A percentile compares a stretch with the other conserved stretches of the same genome.
These are phyloP conservation scores for Leucopsar rothschildi DNA, from an alignment of 2,113 vertebrate species.

Conservation along the genomic window DNA sequence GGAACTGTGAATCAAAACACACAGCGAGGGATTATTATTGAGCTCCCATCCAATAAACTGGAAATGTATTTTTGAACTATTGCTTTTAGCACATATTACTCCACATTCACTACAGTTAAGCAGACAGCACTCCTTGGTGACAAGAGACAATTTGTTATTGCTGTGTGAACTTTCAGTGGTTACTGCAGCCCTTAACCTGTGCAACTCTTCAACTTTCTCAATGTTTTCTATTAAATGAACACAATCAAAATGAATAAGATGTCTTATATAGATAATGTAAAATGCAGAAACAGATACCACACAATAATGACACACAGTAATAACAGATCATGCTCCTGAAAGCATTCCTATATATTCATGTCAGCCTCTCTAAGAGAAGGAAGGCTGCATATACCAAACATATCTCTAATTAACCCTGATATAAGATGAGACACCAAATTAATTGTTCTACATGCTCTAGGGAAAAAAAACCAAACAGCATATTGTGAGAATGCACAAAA, in stretches of 20 bases:
- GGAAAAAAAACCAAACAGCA: neutral
- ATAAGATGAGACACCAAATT: neutral
- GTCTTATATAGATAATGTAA: neutral
- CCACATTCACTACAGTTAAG: neutral
- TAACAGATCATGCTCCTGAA: neutral
- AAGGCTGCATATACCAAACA: neutral
- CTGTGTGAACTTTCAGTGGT: neutral
- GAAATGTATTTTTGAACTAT: conserved; percentile 38
- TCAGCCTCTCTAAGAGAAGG: neutral
- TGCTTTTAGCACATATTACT: neutral
- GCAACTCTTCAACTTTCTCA: neutral
- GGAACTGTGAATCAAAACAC: conserved; percentile 33
- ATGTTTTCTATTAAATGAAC: neutral
- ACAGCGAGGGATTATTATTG: conserved; percentile 9
- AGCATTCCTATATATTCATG: neutral
- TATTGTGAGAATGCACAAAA: neutral
- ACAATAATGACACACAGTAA: neutral
- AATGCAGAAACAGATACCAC: neutral
- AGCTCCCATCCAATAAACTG: conserved; percentile 11
- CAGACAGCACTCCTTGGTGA: neutral
- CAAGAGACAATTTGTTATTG: neutral
- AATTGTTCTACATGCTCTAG: neutral
- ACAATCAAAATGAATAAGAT: neutral
- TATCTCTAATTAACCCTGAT: neutral
- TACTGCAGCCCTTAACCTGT: neutral